Evolutionary conservation across 2,113 vertebrate species (phyloP), one percentile per base, ranked within the genome.

Genomic region (Periophthalmodon schlosseri): DNA sequence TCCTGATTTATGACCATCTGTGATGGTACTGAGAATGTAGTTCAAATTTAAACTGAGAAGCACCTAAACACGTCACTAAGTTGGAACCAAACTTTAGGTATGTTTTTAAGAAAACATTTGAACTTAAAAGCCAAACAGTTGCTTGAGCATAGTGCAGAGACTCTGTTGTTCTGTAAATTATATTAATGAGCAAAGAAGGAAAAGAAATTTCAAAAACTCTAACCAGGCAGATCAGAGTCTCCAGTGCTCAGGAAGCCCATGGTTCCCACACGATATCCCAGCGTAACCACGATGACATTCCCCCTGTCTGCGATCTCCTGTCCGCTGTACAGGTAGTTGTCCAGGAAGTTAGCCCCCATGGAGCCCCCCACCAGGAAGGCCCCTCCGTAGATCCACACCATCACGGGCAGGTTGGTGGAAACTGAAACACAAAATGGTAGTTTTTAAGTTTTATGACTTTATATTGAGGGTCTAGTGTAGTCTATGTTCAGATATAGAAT

Each of bases 181-280:
- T 6, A 52, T 16, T 44, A 2, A 44, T 6, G 0, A 4, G 6
- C 1, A 20, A 52, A 52, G 16, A 52, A 50, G 7, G 16, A 56
- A 56, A 56, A 10, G 39, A 21, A 7, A 44, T 44, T 2, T 2
- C 1, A 56, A n/a, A n/a, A 56, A n/a, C 2, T 56, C 75, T n/a
- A 73, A 90, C 90, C 89, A 23, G 90, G 86, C 52, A 91, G 3
- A 18, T 86, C 90, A 15, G 88, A 18, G 0, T 98, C 97, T 28
- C 97, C 97, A 0, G 95, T 96, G 92, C 97, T 99, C 76, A 99
- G 94, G 91, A 99, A 99, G 44, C 97, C 97, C 60, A 99, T 87
- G 0, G 96, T 86, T 2, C 97, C 97, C 0, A 98, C 66, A 0
- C 98, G 95, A 72, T 99, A 99, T 80, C 94, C 96, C 64, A 97